Conservation (phyloP, 2,888 invertebrate species). For the Ariolimax columbianus region DNA sequence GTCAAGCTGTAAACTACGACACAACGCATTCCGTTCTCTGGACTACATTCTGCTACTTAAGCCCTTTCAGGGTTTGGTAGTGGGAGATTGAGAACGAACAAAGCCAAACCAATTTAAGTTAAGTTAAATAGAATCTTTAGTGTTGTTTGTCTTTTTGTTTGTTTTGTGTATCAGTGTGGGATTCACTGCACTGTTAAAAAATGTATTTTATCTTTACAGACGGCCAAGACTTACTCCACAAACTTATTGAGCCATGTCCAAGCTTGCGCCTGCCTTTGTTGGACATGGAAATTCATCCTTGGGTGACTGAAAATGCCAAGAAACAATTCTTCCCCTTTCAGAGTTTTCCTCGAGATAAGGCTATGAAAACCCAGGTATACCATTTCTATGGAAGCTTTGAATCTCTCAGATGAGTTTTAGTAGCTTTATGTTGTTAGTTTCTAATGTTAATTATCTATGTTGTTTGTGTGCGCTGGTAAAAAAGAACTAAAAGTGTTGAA, state of each 20-base stretch:
- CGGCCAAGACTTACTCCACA: constrained; percentile 75
- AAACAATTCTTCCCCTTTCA: constrained; percentile 75
- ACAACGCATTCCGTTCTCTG: no score
- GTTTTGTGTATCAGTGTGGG: no score
- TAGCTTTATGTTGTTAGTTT: constrained; percentile 18
- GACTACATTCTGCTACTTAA: no score
- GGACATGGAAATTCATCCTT: constrained; percentile 76
- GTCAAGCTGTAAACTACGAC: no score
- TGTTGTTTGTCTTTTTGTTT: no score
- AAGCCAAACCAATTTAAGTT: no score
- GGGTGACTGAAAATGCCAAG: constrained; percentile 75
- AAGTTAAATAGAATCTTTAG: no score
- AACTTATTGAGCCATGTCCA: constrained; percentile 76
- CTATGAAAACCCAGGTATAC: constrained; percentile 72
- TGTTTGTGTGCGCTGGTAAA: neutral
- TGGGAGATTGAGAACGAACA: no score
- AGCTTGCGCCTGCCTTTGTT: constrained; percentile 75
- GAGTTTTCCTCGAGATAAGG: constrained; percentile 73
- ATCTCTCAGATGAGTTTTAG: neutral
- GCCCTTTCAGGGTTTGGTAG: no score
- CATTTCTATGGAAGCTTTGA: neutral
- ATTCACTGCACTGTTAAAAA: neutral
- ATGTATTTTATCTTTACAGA: constrained; percentile 64
- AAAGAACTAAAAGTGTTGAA: no score
- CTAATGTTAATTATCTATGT: neutral